Conservation (phyloP, 2,113 vertebrate species). For the Aegotheles bennettii region DNA sequence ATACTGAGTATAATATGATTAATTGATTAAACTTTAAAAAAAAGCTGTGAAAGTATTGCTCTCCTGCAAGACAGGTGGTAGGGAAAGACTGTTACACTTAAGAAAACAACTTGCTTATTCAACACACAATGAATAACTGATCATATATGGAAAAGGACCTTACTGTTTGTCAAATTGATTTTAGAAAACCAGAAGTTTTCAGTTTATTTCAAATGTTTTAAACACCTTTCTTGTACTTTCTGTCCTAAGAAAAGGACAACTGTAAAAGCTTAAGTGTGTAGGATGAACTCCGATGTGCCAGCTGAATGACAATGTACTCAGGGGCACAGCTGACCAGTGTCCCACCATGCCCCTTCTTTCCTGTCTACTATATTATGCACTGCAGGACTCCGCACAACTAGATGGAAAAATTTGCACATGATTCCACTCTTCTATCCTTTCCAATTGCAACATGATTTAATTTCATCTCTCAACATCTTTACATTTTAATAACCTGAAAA, state of each 20-base stretch:
- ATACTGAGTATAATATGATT: neutral
- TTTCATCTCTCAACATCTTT: constrained; percentile 65
- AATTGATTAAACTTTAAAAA: neutral
- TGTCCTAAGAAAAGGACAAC: neutral
- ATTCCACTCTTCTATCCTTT: neutral
- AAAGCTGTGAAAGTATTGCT: neutral
- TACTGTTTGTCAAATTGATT: neutral
- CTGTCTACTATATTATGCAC: constrained; percentile 47
- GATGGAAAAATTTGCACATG: neutral
- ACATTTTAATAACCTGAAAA: constrained; percentile 46
- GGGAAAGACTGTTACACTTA: neutral
- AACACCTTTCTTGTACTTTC: neutral
- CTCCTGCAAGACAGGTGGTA: neutral
- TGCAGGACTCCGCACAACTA: constrained; percentile 68
- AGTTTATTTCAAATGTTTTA: neutral
- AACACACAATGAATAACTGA: neutral
- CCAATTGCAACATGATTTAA: constrained; percentile 5
- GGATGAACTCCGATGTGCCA: constrained; percentile 62
- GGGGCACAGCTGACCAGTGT: constrained; percentile 55
- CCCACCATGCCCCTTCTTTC: neutral
- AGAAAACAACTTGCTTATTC: neutral
- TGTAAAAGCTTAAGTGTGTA: constrained; percentile 24
- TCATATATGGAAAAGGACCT: neutral
- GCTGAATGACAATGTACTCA: constrained; percentile 77
- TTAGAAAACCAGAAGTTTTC: neutral